Evolutionary conservation across 2,113 vertebrate genomes (phyloP), one percentile per base, ranked within the genome.

Genomic region (Neogale vison): DNA sequence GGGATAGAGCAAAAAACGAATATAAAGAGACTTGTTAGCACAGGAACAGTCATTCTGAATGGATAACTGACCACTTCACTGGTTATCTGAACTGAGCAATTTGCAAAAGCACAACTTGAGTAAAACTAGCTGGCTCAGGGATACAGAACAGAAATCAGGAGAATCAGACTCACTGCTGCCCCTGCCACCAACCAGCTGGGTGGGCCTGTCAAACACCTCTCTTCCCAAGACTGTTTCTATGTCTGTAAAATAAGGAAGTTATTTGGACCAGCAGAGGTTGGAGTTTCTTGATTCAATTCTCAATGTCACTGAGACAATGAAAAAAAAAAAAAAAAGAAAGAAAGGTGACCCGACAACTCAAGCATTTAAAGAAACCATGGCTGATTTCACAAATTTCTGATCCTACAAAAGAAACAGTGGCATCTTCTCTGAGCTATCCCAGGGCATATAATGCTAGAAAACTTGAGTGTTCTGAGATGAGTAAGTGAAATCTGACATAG

Each of bases 11-110:
- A n/a, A 82, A 77, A 57, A 8, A 31, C 10, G n/a, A 65, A 14
- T 5, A 67, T 4, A 45, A 45, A 63, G 59, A 50, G 50, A 63
- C 47, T 3, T 29, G 47, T 83, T 36, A 20, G 31, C 10, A 14
- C 11, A 67, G 47, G n/a, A 67, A 36, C 23, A 5, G 29, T 24
- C 29, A 57, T 55, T 45, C 9, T 4, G 7, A 77, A 45, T 13
- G 2, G 0, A 4, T 47, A 21, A 21, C 7, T 11, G 50, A 47
- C 26, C 34, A 7, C 14, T 67, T 14, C 2, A 4, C 34, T 14
- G 17, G 67, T 34, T 7, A 39, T 11, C 45, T 39, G 61, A 4
- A 23, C 7, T 1, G 23, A 50, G 12, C 23, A 0, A 18, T 39
- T 47, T 23, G 26, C 12, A 0, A 63, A 94, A 39, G 13, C 34